These are phyloP conservation scores for Sceloporus tristichus DNA, from an alignment of 2,113 vertebrate species.

Conservation along the genomic window DNA sequence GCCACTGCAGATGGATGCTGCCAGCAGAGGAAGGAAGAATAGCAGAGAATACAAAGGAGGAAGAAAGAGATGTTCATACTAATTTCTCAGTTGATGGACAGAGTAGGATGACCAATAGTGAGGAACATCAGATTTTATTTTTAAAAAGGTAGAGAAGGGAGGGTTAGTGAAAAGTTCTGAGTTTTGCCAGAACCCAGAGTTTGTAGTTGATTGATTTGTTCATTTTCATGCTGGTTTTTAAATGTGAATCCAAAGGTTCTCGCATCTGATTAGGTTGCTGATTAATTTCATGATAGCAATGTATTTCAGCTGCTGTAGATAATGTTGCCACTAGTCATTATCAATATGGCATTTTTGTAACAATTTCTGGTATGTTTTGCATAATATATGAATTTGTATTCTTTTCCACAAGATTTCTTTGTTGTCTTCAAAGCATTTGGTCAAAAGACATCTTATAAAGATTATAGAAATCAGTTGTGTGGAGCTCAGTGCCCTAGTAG, in stretches of 20 bases:
- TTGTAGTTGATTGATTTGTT: background rate
- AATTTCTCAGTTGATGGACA: too few relatives aligned
- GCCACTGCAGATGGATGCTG: too few relatives aligned
- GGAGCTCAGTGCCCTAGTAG: background rate
- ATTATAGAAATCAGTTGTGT: background rate
- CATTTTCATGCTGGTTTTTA: background rate
- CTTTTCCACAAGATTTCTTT: background rate
- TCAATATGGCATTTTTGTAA: background rate
- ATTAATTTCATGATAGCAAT: background rate
- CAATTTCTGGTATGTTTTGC: background rate
- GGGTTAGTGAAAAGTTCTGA: too few relatives aligned
- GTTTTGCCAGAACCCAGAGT: too few relatives aligned
- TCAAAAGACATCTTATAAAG: background rate
- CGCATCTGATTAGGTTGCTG: background rate
- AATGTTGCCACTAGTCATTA: background rate
- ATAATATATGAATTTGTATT: background rate
- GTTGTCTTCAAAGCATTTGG: background rate
- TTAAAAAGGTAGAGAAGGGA: too few relatives aligned
- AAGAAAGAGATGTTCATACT: too few relatives aligned
- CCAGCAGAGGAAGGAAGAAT: too few relatives aligned
- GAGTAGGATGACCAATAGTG: too few relatives aligned
- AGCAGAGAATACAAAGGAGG: too few relatives aligned
- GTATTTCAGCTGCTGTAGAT: background rate
- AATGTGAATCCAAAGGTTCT: background rate
- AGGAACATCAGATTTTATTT: too few relatives aligned